Evolutionary conservation across 2,888 invertebrate species (phyloP).

Genomic region (Eristalis intricaria): DNA sequence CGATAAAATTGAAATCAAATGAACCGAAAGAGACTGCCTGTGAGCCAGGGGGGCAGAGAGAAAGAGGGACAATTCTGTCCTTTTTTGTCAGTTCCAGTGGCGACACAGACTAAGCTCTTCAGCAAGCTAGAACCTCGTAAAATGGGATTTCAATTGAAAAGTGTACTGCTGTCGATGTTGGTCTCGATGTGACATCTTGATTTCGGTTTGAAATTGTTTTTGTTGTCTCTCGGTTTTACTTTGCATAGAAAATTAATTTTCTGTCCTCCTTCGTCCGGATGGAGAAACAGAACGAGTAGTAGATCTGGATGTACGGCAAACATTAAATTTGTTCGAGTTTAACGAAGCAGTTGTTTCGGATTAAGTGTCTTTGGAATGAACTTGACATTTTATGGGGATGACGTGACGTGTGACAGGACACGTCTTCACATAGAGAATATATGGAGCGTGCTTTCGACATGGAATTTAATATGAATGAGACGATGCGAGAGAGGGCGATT

Average conservation of each 20-base stretch:
- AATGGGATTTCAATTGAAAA: constrained; percentile 18
- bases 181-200: constrained; percentile 21
- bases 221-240: background rate
- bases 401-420: background rate
- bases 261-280: background rate
- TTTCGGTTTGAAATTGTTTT: constrained; percentile 7
- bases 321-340: background rate
- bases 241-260: constrained; percentile 7
- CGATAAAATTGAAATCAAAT: constrained; percentile 43
- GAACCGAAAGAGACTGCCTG: constrained; percentile 36
- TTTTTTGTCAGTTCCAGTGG: background rate
- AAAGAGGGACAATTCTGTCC: background rate
- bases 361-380: background rate
- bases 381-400: background rate
- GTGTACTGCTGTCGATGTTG: background rate
- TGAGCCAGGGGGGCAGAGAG: background rate
- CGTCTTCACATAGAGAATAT: background rate
- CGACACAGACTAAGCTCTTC: background rate
- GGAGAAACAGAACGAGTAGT: background rate
- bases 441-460: background rate
- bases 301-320: background rate
- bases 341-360: background rate
- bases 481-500: too few species aligned
- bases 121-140: background rate
- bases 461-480: background rate